A percentile compares a stretch with the other conserved stretches of the same genome.
These are phyloP conservation scores for Phalloptychus januarius DNA, from an alignment of 2,797 vertebrate genomes.

Conservation along the genomic window DNA sequence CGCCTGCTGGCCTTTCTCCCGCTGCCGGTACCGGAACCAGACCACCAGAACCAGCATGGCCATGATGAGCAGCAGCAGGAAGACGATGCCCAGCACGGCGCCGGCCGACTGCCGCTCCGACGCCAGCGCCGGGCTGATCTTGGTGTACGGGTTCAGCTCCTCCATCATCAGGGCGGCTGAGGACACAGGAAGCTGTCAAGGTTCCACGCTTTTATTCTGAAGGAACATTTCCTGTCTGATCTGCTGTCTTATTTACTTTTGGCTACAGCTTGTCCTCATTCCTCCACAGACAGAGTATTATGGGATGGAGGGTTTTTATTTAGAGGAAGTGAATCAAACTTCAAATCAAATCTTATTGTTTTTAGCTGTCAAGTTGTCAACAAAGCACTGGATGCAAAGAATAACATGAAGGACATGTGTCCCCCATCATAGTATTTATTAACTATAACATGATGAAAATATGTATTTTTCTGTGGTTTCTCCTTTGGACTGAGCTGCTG, in stretches of 20 bases:
- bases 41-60: conserved; percentile 90
- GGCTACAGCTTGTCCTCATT: background rate
- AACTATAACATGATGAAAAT: no score
- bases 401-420: no score
- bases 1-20: conserved; percentile 92
- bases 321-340: background rate
- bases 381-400: no score
- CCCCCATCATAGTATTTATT: no score
- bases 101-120: conserved; percentile 93
- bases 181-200: background rate
- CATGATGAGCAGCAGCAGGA: conserved; percentile 93
- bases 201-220: background rate
- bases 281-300: background rate
- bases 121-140: conserved; percentile 94
- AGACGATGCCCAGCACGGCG: conserved; percentile 91
- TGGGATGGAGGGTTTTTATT: no score
- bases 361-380: no score
- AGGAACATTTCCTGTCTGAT: background rate
- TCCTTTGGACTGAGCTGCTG: no score
- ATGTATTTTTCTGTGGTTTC: no score
- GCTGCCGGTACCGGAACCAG: conserved; percentile 91
- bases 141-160: conserved; percentile 98
- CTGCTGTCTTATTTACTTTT: background rate
- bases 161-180: conserved; percentile 97
- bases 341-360: background rate